A percentile compares a stretch with the other conserved stretches of the same genome.
phyloP scores from a whole-genome alignment of 1,140 invertebrate species.

The Parasteatoda tepidariorum region DNA sequence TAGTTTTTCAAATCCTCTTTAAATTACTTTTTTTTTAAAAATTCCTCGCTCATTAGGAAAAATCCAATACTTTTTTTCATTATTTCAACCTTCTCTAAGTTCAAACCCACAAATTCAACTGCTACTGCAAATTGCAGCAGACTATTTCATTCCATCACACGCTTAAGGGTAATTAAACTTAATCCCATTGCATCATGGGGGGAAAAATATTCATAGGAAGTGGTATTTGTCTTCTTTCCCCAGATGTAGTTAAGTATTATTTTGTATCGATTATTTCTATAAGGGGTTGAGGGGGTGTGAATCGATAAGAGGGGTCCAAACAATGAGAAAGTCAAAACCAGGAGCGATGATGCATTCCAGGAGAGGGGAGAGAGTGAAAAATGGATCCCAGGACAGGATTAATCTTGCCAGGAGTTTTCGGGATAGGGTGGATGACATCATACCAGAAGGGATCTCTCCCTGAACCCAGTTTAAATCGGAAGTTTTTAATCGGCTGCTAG shows the following conservation, averaged over 20 bases:
- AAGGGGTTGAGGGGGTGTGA: not conserved
- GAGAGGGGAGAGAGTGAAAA: slow-evolving; percentile 50
- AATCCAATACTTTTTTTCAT: too few relatives aligned
- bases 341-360: not conserved
- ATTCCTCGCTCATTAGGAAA: too few relatives aligned
- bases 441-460: not conserved
- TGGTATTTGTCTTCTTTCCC: not conserved
- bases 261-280: not conserved
- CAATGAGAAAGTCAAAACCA: not conserved
- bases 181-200: too few relatives aligned
- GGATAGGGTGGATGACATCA: slow-evolving; percentile 48
- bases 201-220: too few relatives aligned
- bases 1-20: too few relatives aligned
- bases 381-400: slow-evolving; percentile 14
- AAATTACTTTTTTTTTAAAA: too few relatives aligned
- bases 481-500: not conserved
- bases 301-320: not conserved
- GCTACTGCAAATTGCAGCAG: too few relatives aligned
- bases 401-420: slow-evolving; percentile 9
- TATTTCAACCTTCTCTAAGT: too few relatives aligned
- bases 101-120: too few relatives aligned
- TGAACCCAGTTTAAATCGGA: not conserved
- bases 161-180: too few relatives aligned
- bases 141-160: too few relatives aligned
- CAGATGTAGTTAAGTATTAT: not conserved